Percentiles rank a stretch among this genome's conserved stretches.
These are phyloP conservation scores for Orientallactaga bullata DNA, from an alignment of 2,113 vertebrate species.

Conservation along the genomic window DNA sequence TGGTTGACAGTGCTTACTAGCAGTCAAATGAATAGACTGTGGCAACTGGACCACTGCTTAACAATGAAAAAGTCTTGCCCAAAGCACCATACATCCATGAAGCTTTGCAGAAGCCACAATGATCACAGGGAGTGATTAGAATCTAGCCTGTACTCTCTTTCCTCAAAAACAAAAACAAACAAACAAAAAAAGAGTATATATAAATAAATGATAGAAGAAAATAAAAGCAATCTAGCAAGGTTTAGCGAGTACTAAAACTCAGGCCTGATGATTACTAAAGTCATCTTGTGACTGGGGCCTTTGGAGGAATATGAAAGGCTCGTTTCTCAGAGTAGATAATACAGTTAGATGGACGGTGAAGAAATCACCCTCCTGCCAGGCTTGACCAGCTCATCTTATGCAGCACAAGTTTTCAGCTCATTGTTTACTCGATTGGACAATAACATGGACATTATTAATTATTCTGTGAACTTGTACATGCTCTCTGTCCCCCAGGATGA, in stretches of 20 bases:
- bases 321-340: constrained; percentile 15
- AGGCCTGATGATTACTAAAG: not conserved
- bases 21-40: not conserved
- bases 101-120: not conserved
- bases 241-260: not conserved
- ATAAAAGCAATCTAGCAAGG: constrained; percentile 6
- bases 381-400: constrained; percentile 20
- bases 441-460: constrained; percentile 61
- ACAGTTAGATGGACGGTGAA: not conserved
- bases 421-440: constrained; percentile 38
- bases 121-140: not conserved
- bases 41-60: not conserved
- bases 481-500: constrained; percentile 41
- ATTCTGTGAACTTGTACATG: constrained; percentile 41
- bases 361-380: constrained; percentile 26
- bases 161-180: too few species aligned
- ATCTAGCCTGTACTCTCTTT: not conserved
- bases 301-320: constrained; percentile 36
- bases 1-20: not conserved
- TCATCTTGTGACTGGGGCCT: not conserved
- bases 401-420: constrained; percentile 32
- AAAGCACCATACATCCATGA: not conserved
- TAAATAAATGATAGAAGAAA: constrained; percentile 32
- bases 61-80: not conserved
- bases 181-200: too few species aligned